These are phyloP conservation scores for Bombus turneri DNA, from an alignment of 1,140 invertebrate genomes.

Conservation along the genomic window DNA sequence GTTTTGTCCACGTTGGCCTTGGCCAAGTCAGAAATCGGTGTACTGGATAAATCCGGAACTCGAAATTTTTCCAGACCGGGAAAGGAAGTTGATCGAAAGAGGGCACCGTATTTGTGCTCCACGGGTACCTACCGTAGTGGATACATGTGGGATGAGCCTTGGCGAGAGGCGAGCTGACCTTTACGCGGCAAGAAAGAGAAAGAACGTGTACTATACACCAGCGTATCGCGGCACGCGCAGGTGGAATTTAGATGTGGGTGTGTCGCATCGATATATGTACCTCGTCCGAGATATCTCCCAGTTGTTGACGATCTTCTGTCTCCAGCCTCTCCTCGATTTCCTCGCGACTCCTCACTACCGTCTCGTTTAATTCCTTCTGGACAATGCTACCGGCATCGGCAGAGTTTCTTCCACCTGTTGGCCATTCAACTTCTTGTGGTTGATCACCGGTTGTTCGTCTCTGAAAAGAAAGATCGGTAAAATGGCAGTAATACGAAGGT, in stretches of 20 bases:
- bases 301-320: slow-evolving; percentile 91
- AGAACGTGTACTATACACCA: slow-evolving; percentile 57
- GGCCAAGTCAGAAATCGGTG: neutral
- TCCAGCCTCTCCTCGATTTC: slow-evolving; percentile 91
- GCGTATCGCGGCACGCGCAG: slow-evolving; percentile 54
- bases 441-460: slow-evolving; percentile 82
- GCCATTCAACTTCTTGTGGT: slow-evolving; percentile 84
- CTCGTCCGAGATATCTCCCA: slow-evolving; percentile 92
- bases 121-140: neutral
- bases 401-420: slow-evolving; percentile 83
- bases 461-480: slow-evolving; percentile 58
- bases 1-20: neutral
- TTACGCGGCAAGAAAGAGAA: slow-evolving; percentile 49
- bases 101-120: neutral
- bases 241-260: slow-evolving; percentile 64
- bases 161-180: slow-evolving; percentile 48
- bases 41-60: neutral
- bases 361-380: slow-evolving; percentile 89
- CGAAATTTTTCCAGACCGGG: neutral
- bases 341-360: slow-evolving; percentile 90
- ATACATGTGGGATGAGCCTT: slow-evolving; percentile 44
- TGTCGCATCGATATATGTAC: slow-evolving; percentile 79
- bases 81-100: neutral
- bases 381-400: slow-evolving; percentile 86
- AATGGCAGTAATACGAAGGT: neutral